Percentiles rank a stretch among this genome's conserved stretches.
Evolutionary conservation across 2,888 invertebrate species (phyloP).

Genomic region (Cheilosia scutellata): DNA sequence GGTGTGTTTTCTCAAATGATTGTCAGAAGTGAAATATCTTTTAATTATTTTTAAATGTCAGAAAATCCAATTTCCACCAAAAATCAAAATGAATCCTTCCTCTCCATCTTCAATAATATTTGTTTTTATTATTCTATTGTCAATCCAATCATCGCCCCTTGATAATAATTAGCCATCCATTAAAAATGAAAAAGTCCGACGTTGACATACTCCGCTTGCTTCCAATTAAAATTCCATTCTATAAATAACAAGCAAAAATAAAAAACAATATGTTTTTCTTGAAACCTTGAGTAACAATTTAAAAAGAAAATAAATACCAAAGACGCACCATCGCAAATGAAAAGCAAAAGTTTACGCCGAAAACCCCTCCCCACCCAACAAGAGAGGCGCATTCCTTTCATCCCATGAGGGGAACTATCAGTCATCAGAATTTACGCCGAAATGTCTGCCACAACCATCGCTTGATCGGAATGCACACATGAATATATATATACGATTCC

Average conservation of each 20-base stretch:
- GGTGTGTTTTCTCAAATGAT: no score
- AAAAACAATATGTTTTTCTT: neutral
- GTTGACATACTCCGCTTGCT: constrained; percentile 70
- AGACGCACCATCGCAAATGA: constrained; percentile 51
- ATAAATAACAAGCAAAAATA: constrained; percentile 44
- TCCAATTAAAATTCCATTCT: constrained; percentile 71
- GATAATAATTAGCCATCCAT: constrained; percentile 22
- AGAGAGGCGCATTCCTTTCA: constrained; percentile 10
- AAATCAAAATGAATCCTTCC: neutral
- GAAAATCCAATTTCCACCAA: neutral
- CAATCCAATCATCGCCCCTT: constrained; percentile 8
- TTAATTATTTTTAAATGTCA: neutral
- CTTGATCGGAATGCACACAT: constrained; percentile 38
- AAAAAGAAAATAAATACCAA: constrained; percentile 33
- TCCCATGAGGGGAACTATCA: constrained; percentile 33
- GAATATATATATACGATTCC: constrained; percentile 37
- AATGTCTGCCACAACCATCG: constrained; percentile 62
- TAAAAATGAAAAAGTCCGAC: constrained; percentile 43
- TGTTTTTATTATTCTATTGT: constrained; percentile 18
- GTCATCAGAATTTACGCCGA: constrained; percentile 71
- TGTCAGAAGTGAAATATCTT: no score
- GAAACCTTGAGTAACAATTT: constrained; percentile 57
- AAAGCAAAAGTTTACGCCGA: constrained; percentile 70
- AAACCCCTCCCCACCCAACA: constrained; percentile 9
- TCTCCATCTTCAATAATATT: neutral